Evolutionary conservation across 2,113 vertebrate species (phyloP), one percentile per base, ranked within the genome.

Genomic region (Chlorodrepanis virens): DNA sequence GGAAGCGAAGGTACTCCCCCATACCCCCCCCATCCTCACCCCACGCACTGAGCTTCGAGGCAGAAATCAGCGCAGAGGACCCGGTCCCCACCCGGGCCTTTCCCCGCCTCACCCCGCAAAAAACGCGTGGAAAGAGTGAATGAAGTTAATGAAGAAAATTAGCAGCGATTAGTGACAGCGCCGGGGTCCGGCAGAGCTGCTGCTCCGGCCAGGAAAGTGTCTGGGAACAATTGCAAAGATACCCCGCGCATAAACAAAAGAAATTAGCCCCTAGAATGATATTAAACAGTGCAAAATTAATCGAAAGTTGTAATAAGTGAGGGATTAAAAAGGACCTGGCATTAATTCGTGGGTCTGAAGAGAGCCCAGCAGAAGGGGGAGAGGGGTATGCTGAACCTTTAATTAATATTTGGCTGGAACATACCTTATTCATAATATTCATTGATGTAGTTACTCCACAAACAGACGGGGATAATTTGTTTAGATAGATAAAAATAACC

Each of bases 71-170:
- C 1, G 50, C 82, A 49, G 67, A 57, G 63, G 45, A 39, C 45
- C 6, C 5, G 4, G 28, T 31, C 29, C 63, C 71, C 47, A 54
- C 37, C 14, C 11, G 42, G 75, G 71, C 92, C 71, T 49, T 79
- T 57, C 87, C 19, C 12, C 14, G 0, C 42, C 83, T 94, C 54
- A 17, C 29, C 45, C 79, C 71, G 22, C 54, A 89, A 96, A 97
- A 97, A 94, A 33, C 77, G 88, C 92, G 90, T 97, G 97, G 96
- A 97, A 97, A 98, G 95, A 98, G 96, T 97, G 97, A 98, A 98
- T 97, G 94, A 97, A 98, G 97, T 97, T 97, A 98, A 98, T 97
- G 97, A 97, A 97, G 97, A 97, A 98, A 98, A 98, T 98, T 96
- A 98, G 86, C 94, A 95, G 95, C 97, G 95, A 97, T 98, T 98